These are phyloP conservation scores for Mus spicilegus DNA, from an alignment of 2,113 vertebrate species.

Conservation along the genomic window DNA sequence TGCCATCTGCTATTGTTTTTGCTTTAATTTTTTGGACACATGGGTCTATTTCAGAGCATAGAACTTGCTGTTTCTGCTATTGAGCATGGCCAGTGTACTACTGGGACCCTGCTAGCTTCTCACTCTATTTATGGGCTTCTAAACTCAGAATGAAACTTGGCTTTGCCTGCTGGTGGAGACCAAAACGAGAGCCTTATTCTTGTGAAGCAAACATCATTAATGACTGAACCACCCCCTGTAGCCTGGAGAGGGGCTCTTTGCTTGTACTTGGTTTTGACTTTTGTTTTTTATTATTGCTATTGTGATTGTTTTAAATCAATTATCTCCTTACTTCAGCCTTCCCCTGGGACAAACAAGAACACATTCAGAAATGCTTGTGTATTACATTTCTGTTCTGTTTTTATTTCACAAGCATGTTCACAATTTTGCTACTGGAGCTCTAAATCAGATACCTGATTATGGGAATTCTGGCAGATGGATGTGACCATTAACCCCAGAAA, in stretches of 20 bases:
- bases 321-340: neutral
- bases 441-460: neutral
- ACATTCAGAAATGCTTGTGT: neutral
- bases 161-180: neutral
- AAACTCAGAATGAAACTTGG: neutral
- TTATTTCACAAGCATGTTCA: slow-evolving; percentile 33
- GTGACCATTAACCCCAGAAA: neutral
- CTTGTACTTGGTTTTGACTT: neutral
- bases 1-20: neutral
- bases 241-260: too few species aligned
- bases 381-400: neutral
- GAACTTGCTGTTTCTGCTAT: neutral
- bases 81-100: too few species aligned
- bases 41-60: neutral
- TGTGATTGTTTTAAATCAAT: neutral
- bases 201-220: neutral
- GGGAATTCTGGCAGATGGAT: neutral
- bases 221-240: too few species aligned
- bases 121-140: neutral
- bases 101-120: too few species aligned
- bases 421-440: neutral
- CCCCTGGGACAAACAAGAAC: neutral
- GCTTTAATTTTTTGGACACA: neutral
- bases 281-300: neutral
- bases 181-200: too few species aligned